These are phyloP conservation scores for Tribolium freemani DNA, from an alignment of 2,888 invertebrate genomes.

Conservation along the genomic window DNA sequence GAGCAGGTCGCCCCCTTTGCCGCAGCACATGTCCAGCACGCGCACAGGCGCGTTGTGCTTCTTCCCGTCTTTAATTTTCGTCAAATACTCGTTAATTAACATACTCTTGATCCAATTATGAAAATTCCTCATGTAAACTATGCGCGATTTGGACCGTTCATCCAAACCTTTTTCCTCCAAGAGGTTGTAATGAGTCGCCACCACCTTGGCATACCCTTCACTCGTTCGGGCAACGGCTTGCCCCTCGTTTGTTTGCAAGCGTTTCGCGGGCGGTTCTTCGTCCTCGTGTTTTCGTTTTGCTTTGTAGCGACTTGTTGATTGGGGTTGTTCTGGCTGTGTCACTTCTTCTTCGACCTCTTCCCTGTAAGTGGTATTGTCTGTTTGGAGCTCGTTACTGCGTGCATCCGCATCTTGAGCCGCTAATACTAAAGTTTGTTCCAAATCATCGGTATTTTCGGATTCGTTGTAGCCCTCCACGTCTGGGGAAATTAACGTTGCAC, in stretches of 20 bases:
- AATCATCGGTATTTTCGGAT: slow-evolving; percentile 59
- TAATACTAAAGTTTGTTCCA: slow-evolving; percentile 63
- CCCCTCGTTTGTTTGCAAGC: slow-evolving; percentile 39
- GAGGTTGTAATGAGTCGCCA: slow-evolving; percentile 95
- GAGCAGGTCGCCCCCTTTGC: slow-evolving; percentile 98
- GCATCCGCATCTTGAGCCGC: slow-evolving; percentile 65
- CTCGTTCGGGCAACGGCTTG: slow-evolving; percentile 28
- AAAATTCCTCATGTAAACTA: slow-evolving; percentile 94
- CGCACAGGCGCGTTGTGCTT: slow-evolving; percentile 77
- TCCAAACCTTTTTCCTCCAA: slow-evolving; percentile 86
- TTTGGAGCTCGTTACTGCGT: slow-evolving; percentile 56
- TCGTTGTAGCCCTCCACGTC: slow-evolving; percentile 25
- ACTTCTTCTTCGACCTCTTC: slow-evolving; percentile 41
- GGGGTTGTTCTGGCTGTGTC: neutral
- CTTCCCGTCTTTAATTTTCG: slow-evolving; percentile 75
- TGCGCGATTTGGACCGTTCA: slow-evolving; percentile 88
- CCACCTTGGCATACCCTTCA: slow-evolving; percentile 73
- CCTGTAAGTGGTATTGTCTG: slow-evolving; percentile 3
- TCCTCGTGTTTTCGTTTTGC: slow-evolving; percentile 39
- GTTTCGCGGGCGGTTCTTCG: slow-evolving; percentile 26
- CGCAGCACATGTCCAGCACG: slow-evolving; percentile 96
- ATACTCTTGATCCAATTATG: slow-evolving; percentile 99
- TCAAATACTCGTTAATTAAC: slow-evolving; percentile 87
- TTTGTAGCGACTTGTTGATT: neutral
- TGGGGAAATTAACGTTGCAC: slow-evolving; percentile 10